Percentiles rank a stretch among this genome's conserved stretches.
These are phyloP conservation scores for Ophion ventricosus DNA, from an alignment of 2,888 invertebrate genomes.

Conservation along the genomic window DNA sequence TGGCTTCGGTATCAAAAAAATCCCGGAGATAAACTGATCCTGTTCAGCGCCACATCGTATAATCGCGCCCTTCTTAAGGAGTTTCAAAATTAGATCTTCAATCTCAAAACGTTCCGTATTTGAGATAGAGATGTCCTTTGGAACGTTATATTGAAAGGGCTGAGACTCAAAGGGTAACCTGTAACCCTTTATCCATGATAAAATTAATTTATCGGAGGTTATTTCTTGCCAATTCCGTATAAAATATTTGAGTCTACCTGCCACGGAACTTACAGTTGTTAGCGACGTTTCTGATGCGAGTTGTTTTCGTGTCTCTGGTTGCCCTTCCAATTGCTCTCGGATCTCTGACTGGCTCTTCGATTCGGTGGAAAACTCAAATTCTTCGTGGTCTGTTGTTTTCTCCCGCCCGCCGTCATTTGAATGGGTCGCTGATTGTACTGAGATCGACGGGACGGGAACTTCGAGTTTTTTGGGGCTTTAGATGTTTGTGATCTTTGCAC, in stretches of 20 bases:
- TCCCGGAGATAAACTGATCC: constrained; percentile 48
- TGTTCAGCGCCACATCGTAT: background rate
- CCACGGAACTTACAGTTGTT: constrained; percentile 45
- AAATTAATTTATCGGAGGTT: constrained; percentile 39
- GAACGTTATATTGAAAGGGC: background rate
- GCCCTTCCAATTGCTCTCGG: background rate
- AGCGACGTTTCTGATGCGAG: background rate
- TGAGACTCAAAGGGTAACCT: constrained; percentile 33
- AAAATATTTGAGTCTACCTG: constrained; percentile 38
- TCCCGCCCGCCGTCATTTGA: constrained; percentile 3
- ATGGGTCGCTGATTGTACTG: background rate
- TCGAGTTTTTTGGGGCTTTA: constrained; percentile 18
- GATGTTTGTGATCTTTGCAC: constrained; percentile 36
- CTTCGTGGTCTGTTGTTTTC: background rate
- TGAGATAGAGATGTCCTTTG: background rate
- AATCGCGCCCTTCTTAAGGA: constrained; percentile 34
- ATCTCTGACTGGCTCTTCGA: background rate
- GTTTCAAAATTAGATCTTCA: background rate
- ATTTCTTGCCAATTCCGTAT: constrained; percentile 21
- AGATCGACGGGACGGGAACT: constrained; percentile 44
- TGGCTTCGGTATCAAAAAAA: constrained; percentile 14
- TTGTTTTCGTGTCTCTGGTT: background rate
- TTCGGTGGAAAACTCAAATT: background rate
- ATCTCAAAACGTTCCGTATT: background rate
- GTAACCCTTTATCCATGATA: constrained; percentile 44